Evolutionary conservation across 2,888 invertebrate species (phyloP), one percentile per base, ranked within the genome.

Genomic region (Tinea pellionella): DNA sequence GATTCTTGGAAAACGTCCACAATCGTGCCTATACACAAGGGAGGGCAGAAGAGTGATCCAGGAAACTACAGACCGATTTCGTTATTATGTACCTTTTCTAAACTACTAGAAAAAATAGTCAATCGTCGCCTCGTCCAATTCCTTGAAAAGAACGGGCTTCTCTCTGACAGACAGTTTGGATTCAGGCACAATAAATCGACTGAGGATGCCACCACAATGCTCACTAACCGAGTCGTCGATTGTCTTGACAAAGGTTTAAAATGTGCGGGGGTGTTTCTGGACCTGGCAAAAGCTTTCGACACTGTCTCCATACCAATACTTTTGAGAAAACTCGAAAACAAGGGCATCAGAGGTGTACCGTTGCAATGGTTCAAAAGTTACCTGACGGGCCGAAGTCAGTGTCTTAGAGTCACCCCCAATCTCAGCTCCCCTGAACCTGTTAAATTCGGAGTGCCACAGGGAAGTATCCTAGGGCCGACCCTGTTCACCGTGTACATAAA

Each of bases 21-120:
- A 7, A 59, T 63, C 9, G 30, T 24, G 0, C 64, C 63, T 0
- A 63, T 64, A 1, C 53, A 63, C 24, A 65, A 63, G 42, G 30
- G 57, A 47, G 63, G 63, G n/a, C 1, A 42, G 11, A 62, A 32
- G 43, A 8, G 41, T 18, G 18, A 9, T n/a, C 57, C 60, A 12
- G 58, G 29, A 30, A 65, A 63, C 24, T 63, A 63, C n/a, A 59
- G 62, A 32, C 63, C 64, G 8, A 64, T 64, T 12, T 61, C 62
- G 3, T 37, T 63, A 1, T 43, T 64, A 4, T 12, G 30, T 9
- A 42, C 32, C 7, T 16, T 29, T 24, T n/a, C n/a, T n/a, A n/a
- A n/a, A n/a, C n/a, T n/a, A n/a, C n/a, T n/a, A n/a, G n/a, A n/a
- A n/a, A 59, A 53, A 58, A 59, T 61, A 19, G 32, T 59, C 1